These are phyloP conservation scores for Samia ricini DNA, from an alignment of 1,140 invertebrate species.

Conservation along the genomic window DNA sequence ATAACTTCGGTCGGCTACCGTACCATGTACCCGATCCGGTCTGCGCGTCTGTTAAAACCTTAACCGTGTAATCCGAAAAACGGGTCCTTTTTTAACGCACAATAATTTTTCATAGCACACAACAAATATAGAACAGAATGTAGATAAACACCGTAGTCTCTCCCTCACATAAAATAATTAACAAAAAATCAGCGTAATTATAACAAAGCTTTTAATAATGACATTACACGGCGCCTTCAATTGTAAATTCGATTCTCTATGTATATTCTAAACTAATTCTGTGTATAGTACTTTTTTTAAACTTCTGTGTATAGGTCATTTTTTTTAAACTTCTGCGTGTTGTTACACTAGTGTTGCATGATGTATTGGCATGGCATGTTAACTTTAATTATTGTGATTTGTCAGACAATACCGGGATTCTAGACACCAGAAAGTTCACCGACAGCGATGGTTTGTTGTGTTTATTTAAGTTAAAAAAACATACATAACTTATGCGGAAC, in stretches of 20 bases:
- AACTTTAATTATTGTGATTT: constrained; percentile 69
- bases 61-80: constrained; percentile 24
- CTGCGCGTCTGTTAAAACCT: no score
- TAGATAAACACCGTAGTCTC: constrained; percentile 7
- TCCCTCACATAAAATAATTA: constrained; percentile 4
- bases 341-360: constrained; percentile 56
- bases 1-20: no score
- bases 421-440: constrained; percentile 62
- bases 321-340: not conserved
- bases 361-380: constrained; percentile 71
- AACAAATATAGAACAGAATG: not conserved
- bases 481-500: not conserved
- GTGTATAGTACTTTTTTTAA: not conserved
- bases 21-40: no score
- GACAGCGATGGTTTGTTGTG: constrained; percentile 69
- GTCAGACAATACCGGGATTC: constrained; percentile 75
- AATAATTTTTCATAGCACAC: not conserved
- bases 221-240: not conserved
- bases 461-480: constrained; percentile 36
- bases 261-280: not conserved
- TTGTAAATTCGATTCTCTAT: not conserved
- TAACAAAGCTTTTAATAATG: not conserved
- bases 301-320: not conserved
- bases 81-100: constrained; percentile 23
- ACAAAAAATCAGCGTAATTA: constrained; percentile 10